Percentiles rank a stretch among this genome's conserved stretches.
phyloP scores from a whole-genome alignment of 2,888 invertebrate genomes.

The Sycophila texana region DNA sequence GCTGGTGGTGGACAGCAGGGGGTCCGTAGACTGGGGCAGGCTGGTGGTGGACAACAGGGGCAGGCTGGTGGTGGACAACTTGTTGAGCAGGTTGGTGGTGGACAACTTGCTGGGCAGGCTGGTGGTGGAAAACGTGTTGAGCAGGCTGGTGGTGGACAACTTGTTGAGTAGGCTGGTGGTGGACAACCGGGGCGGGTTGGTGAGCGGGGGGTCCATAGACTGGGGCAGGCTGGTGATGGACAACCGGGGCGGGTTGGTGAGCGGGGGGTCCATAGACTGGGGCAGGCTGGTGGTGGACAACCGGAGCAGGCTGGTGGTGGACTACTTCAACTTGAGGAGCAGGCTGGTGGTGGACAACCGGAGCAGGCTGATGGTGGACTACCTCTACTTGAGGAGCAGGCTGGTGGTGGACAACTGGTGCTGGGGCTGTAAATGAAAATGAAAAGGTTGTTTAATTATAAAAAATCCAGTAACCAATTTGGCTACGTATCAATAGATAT shows the following conservation, averaged over 20 bases:
- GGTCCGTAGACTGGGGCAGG: not conserved
- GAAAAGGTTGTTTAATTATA: too few species aligned
- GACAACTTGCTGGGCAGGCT: not conserved
- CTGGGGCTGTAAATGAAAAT: not conserved
- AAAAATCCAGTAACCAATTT: too few species aligned
- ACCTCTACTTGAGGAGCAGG: too few species aligned
- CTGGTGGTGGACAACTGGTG: conserved; percentile 16
- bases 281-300: not conserved
- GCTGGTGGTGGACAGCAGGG: too few species aligned
- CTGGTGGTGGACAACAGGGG: not conserved
- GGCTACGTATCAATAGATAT: too few species aligned
- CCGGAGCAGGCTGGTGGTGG: too few species aligned
- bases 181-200: not conserved
- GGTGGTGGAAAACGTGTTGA: too few species aligned
- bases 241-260: too few species aligned
- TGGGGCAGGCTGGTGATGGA: conserved; percentile 9
- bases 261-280: too few species aligned
- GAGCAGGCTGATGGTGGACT: too few species aligned
- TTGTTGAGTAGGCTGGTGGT: too few species aligned
- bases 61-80: conserved; percentile 12
- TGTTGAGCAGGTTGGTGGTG: conserved; percentile 13
- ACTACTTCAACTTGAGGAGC: not conserved
- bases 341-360: not conserved
- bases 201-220: not conserved
- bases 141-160: too few species aligned